phyloP scores from a whole-genome alignment of 2,797 vertebrate genomes.

The Gymnothorax javanicus region DNA sequence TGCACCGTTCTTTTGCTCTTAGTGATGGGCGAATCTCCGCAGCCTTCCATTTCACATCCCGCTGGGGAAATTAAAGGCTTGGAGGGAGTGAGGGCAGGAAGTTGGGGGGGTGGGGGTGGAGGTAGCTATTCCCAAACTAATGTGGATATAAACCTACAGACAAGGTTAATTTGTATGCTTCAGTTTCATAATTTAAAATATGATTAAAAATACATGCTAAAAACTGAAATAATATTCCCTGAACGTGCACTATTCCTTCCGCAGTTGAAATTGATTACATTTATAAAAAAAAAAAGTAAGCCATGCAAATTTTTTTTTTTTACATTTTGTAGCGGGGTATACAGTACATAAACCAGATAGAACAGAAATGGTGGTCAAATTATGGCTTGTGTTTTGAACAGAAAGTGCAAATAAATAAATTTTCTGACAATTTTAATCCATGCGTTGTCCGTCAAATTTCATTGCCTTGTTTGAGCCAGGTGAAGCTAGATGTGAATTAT shows the following conservation, averaged over 20 bases:
- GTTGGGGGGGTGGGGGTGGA: background rate
- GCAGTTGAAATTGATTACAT: background rate
- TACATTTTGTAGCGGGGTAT: too few species aligned
- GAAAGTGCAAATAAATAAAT: background rate
- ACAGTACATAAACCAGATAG: background rate
- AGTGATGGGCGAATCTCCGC: background rate
- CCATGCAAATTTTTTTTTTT: background rate
- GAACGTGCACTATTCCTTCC: background rate
- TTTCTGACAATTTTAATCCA: background rate
- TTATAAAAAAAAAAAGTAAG: background rate
- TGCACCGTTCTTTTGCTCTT: background rate
- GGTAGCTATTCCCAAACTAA: background rate
- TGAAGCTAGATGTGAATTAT: background rate
- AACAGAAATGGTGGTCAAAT: background rate
- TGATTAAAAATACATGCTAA: background rate
- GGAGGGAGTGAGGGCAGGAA: background rate
- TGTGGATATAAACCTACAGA: background rate
- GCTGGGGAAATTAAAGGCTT: background rate
- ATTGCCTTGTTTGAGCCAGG: background rate
- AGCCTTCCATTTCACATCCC: background rate
- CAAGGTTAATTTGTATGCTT: background rate
- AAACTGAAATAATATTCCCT: background rate
- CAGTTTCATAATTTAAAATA: background rate
- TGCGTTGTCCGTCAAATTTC: background rate
- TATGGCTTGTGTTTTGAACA: background rate